A percentile compares a stretch with the other conserved stretches of the same genome.
These are phyloP conservation scores for Calliopum simillimum DNA, from an alignment of 2,888 invertebrate genomes.

Conservation along the genomic window DNA sequence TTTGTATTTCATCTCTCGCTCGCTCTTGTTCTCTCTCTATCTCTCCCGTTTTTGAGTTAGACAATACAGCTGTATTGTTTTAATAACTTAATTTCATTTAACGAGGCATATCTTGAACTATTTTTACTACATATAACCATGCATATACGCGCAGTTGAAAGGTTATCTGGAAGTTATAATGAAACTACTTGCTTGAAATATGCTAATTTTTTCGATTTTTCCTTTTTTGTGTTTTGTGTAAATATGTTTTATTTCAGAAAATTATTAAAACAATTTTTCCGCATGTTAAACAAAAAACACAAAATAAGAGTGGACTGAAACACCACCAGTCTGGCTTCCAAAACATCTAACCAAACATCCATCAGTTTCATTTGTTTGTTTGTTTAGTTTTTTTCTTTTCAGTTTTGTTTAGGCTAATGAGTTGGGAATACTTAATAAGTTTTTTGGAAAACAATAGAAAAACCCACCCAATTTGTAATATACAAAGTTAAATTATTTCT, in stretches of 20 bases:
- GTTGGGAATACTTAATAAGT: slow-evolving; percentile 6
- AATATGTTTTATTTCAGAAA: slow-evolving; percentile 19
- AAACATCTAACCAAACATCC: background rate
- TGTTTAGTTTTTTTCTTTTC: too few relatives aligned
- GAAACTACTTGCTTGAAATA: background rate
- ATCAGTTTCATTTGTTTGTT: background rate
- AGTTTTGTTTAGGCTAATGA: slow-evolving; percentile 4
- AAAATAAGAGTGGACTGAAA: too few relatives aligned
- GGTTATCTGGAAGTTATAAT: too few relatives aligned
- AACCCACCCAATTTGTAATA: too few relatives aligned
- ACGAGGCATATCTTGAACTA: background rate
- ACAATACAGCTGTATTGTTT: slow-evolving; percentile 53
- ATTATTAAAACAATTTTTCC: slow-evolving; percentile 34
- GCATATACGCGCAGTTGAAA: too few relatives aligned
- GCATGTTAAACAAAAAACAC: slow-evolving; percentile 28
- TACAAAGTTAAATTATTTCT: too few relatives aligned
- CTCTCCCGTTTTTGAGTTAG: background rate
- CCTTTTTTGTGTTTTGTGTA: background rate
- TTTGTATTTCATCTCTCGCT: slow-evolving; percentile 53
- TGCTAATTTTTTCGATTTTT: slow-evolving; percentile 16
- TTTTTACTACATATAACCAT: too few relatives aligned
- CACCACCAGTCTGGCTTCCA: too few relatives aligned
- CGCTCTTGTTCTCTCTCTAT: slow-evolving; percentile 27
- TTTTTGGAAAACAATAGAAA: background rate
- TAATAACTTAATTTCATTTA: slow-evolving; percentile 62